Evolutionary conservation across 2,797 vertebrate genomes (phyloP), one percentile per base, ranked within the genome.

Genomic region (Acanthornis magna): DNA sequence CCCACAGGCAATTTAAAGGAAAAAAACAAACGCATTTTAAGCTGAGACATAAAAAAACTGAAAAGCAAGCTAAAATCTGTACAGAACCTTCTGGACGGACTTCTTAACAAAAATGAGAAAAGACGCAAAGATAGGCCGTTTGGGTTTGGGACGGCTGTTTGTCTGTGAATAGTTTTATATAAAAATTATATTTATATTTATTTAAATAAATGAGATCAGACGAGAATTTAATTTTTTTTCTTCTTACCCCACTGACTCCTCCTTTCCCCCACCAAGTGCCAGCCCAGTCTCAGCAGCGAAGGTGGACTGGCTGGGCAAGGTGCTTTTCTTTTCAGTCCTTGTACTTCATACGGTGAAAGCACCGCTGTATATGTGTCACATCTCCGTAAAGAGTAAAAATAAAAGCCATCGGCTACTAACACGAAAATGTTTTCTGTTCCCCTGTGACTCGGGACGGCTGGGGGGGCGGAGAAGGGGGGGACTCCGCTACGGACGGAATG

Each of bases 121-220:
- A 71, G 8, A 58, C 71, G 79, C 47, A 85, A 95, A 58, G 62
- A 77, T 85, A 32, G 16, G 66, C 89, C 36, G 7, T 91, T 87
- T 62, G 85, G 10, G n/a, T 83, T 88, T 72, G 85, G 81, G 89
- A 86, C 80, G 79, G 94, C 82, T 87, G 96, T 97, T 97, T 98
- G 97, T 96, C 96, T 98, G 98, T 98, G 97, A 97, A 98, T 98
- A 98, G 97, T 98, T 98, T 98, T 98, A 97, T 98, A 98, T 98
- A 97, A 98, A 98, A 97, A 96, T 96, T 98, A 98, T 99, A 99
- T 99, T 98, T 99, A 98, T 99, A 99, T 99, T 99, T 99, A 99
- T 99, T 99, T 98, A 99, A 99, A 99, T 99, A 99, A 98, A 99
- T 85, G 79, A 91, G 70, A 75, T 80, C 91, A 84, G 96, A 92